Conservation (phyloP, 2,888 invertebrate species). For the Spicauda simplicius region DNA sequence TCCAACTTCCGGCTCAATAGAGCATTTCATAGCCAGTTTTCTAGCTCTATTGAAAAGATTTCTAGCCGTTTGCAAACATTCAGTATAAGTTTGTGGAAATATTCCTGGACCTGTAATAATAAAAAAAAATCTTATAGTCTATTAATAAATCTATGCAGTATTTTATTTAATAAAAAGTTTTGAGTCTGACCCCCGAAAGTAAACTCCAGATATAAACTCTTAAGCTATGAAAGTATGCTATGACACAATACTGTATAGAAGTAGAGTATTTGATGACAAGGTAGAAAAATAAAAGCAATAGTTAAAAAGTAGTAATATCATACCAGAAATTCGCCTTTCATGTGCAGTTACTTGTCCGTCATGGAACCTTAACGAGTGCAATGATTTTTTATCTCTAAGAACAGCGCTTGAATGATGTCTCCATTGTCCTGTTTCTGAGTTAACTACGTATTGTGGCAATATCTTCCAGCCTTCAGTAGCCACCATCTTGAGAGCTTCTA, state of each 20-base stretch:
- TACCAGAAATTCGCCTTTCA: conserved; percentile 88
- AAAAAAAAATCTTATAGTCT: conserved; percentile 9
- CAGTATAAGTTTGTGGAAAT: conserved; percentile 90
- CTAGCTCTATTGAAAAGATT: conserved; percentile 91
- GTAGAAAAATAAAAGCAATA: no score
- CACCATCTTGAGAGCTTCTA: conserved; percentile 94
- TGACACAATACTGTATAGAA: no score
- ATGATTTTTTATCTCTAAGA: conserved; percentile 92
- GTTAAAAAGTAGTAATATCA: conserved; percentile 38
- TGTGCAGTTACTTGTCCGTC: conserved; percentile 91
- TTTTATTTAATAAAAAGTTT: no score
- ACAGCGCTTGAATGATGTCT: conserved; percentile 91
- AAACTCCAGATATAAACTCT: no score
- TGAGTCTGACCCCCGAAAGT: no score
- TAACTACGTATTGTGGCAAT: conserved; percentile 94
- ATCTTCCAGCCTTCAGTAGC: conserved; percentile 96
- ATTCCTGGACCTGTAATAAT: conserved; percentile 85
- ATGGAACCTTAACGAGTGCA: conserved; percentile 90
- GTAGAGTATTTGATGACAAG: no score
- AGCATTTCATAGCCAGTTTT: conserved; percentile 90
- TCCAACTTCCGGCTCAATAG: conserved; percentile 89
- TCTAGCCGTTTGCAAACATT: conserved; percentile 91
- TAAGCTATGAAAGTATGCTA: no score
- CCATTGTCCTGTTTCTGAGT: conserved; percentile 96
- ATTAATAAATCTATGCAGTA: no score